Percentiles rank a stretch among this genome's conserved stretches.
These are phyloP conservation scores for Corythornis leucogaster DNA, from an alignment of 2,797 vertebrate genomes.

Conservation along the genomic window DNA sequence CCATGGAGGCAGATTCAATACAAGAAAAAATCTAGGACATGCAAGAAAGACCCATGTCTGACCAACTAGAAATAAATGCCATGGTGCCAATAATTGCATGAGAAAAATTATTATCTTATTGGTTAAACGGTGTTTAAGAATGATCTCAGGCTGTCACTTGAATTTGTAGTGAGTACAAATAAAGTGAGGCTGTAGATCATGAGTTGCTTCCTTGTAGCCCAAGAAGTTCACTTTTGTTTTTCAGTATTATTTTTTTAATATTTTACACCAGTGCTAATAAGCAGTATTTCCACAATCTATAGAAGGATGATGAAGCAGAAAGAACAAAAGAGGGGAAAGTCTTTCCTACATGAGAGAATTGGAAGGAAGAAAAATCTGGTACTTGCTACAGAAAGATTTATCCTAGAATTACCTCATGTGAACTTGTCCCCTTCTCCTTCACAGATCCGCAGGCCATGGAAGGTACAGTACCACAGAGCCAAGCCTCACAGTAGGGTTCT, in stretches of 20 bases:
- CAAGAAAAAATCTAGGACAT: neutral
- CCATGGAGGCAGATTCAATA: neutral
- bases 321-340: neutral
- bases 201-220: neutral
- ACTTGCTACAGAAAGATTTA: neutral
- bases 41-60: neutral
- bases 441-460: neutral
- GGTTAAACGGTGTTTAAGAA: neutral
- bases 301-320: neutral
- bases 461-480: neutral
- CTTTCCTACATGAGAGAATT: neutral
- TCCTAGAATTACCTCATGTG: constrained; percentile 16
- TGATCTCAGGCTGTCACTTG: neutral
- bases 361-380: neutral
- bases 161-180: neutral
- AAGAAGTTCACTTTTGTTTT: neutral
- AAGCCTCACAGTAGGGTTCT: neutral
- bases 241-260: neutral
- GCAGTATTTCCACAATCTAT: neutral
- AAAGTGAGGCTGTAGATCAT: neutral
- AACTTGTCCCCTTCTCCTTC: constrained; percentile 2
- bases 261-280: neutral
- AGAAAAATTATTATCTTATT: neutral
- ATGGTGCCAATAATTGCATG: neutral
- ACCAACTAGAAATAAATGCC: neutral